These are phyloP conservation scores for Moxostoma hubbsi DNA, from an alignment of 2,797 vertebrate species.

Conservation along the genomic window DNA sequence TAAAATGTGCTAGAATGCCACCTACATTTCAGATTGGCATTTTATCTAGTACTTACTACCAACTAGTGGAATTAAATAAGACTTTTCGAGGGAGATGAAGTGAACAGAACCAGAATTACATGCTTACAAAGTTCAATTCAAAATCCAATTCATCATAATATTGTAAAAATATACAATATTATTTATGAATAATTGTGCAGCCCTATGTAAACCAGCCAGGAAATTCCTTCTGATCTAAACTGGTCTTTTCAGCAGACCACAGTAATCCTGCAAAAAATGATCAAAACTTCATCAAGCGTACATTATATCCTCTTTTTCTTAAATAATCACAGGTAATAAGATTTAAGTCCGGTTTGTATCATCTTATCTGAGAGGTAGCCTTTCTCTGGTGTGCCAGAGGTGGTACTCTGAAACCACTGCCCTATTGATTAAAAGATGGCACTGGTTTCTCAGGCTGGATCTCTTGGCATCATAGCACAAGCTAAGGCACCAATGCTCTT, in stretches of 20 bases:
- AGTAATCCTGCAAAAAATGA: slow-evolving; percentile 21
- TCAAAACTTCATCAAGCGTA: slow-evolving; percentile 26
- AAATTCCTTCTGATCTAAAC: background rate
- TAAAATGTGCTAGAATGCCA: too few species aligned
- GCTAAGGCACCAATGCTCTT: slow-evolving; percentile 63
- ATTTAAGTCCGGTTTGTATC: slow-evolving; percentile 41
- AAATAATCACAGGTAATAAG: slow-evolving; percentile 46
- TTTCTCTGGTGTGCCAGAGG: slow-evolving; percentile 48
- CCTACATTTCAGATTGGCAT: too few species aligned
- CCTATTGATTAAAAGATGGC: slow-evolving; percentile 65
- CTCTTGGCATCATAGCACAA: slow-evolving; percentile 63
- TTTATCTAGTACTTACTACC: too few species aligned
- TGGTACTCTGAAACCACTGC: slow-evolving; percentile 60
- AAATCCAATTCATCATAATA: too few species aligned
- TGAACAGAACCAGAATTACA: too few species aligned
- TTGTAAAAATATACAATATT: too few species aligned
- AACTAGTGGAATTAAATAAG: too few species aligned
- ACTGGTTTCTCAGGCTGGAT: slow-evolving; percentile 64
- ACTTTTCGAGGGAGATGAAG: too few species aligned
- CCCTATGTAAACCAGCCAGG: background rate
- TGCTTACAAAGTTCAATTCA: too few species aligned
- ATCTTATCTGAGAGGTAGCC: slow-evolving; percentile 46
- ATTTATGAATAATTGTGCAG: too few species aligned
- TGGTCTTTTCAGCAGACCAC: background rate
- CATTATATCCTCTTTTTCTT: slow-evolving; percentile 29